These are phyloP conservation scores for Rhinopomastus cyanomelas DNA, from an alignment of 2,113 vertebrate species.

Conservation along the genomic window DNA sequence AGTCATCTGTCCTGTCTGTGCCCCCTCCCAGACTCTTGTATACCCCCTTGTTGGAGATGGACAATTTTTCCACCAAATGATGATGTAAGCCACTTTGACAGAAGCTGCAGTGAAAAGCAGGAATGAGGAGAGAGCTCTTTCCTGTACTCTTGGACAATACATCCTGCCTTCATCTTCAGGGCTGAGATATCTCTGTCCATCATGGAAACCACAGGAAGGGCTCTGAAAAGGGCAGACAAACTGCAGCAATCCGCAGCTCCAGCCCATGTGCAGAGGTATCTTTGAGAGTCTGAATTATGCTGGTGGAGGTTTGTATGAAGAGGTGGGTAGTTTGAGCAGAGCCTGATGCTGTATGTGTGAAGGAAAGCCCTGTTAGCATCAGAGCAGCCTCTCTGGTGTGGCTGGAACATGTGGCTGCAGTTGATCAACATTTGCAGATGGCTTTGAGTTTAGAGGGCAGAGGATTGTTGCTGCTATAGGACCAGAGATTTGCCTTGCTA, in stretches of 20 bases:
- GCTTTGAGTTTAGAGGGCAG: background rate
- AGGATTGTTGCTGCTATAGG: background rate
- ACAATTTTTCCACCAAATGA: background rate
- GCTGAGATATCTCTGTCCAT: background rate
- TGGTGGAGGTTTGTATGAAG: background rate
- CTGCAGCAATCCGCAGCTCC: accelerated
- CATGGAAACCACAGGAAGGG: background rate
- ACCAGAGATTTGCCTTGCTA: background rate
- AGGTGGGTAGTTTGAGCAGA: background rate
- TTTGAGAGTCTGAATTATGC: background rate
- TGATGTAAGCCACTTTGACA: background rate
- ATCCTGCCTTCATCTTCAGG: background rate
- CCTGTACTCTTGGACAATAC: background rate
- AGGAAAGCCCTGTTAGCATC: background rate
- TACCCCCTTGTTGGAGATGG: background rate
- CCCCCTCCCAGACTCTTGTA: background rate
- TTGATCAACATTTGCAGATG: background rate
- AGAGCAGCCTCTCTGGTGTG: background rate
- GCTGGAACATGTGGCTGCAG: background rate
- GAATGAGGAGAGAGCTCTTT: background rate
- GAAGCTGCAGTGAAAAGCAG: background rate
- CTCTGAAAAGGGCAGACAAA: background rate
- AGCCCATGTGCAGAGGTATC: background rate
- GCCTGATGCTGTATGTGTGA: background rate
- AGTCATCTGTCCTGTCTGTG: background rate